Conservation (phyloP, 2,113 vertebrate species). For the Megatriorchis doriae region DNA sequence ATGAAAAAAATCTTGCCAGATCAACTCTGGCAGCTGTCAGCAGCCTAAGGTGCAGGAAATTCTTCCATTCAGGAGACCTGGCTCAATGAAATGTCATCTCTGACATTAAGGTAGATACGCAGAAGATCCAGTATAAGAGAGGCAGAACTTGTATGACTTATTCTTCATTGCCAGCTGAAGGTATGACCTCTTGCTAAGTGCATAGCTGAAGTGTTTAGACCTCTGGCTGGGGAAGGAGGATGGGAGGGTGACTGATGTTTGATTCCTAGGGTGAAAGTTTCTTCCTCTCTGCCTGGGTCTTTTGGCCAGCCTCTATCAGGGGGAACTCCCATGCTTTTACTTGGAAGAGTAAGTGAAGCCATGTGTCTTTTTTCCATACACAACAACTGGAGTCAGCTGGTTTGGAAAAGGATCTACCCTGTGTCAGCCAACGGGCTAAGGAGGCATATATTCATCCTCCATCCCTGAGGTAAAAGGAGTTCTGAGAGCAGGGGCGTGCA, state of each 20-base stretch:
- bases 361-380: not conserved
- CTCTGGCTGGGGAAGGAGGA: not conserved
- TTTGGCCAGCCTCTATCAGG: not conserved
- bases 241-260: not conserved
- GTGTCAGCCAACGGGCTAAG: fast-evolving
- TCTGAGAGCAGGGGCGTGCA: not conserved
- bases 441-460: not conserved
- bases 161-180: not conserved
- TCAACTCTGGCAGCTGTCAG: constrained; percentile 30
- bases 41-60: constrained; percentile 47
- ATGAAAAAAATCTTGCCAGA: constrained; percentile 4
- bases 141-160: not conserved
- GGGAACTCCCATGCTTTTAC: not conserved
- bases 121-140: not conserved
- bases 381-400: not conserved
- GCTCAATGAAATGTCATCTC: constrained; percentile 24
- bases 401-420: not conserved
- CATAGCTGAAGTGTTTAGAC: not conserved
- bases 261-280: not conserved
- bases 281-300: not conserved
- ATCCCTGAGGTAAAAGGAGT: not conserved
- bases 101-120: not conserved
- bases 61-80: constrained; percentile 18
- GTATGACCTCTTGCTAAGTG: not conserved
- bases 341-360: not conserved